Base-by-base conservation (phyloP, 2,113 vertebrate genomes). In the Hylia prasina region DNA sequence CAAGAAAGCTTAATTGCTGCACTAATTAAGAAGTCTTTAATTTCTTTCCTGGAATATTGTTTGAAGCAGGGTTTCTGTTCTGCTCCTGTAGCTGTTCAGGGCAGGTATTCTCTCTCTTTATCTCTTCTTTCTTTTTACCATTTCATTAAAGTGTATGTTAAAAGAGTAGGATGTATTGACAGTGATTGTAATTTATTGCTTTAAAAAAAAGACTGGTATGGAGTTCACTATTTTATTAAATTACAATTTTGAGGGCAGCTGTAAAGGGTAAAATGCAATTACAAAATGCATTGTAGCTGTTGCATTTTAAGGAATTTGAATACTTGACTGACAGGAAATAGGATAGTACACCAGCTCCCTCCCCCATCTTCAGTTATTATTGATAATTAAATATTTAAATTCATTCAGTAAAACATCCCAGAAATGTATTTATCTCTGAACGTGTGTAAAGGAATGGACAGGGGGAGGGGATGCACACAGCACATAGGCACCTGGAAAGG, bases 11-110 rank as follows among this genome's bases (percentile, higher is more conserved):
- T 98, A 98, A 98, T 98, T 98, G 98, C 98, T 97, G 98, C 98
- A 98, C 98, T 98, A 98, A 98, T 98, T 98, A 98, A 98, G 98
- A 98, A 98, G 98, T 98, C 98, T 98, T 98, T 98, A 98, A 98
- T 98, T 98, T 98, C 97, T 98, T 98, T 98, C 97, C 97, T 98
- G 96, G 97, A 97, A 98, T 98, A 98, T 97, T 98, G 97, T 98
- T 98, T 98, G 98, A 98, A 98, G 97, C 98, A 94, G 89, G 96
- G 90, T 95, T 98, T 97, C 70, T 95, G 72, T 90, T 95, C 88
- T 94, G 90, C 66, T 92, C 79, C n/a, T 91, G 70, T 97, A 97
- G 96, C 96, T 97, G 96, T 98, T 97, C 92, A 96, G 94, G 97
- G 97, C 97, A 97, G 95, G 87, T 97, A 95, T 95, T 97, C 91